Conservation (phyloP, 1,140 invertebrate genomes). For the Panagrolaimus sp. region DNA sequence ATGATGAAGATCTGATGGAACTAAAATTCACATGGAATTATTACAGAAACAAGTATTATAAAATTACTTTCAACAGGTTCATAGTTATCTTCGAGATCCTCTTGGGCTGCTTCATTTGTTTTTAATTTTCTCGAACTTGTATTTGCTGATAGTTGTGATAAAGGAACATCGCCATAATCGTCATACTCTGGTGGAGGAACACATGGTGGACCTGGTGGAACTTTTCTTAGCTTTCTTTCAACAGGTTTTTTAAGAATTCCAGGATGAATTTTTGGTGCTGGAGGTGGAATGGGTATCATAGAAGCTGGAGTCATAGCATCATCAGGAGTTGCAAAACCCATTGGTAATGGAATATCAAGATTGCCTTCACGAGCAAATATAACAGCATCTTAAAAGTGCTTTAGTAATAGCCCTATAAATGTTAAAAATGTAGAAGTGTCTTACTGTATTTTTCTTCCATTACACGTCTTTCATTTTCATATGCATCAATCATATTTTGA, state of each 20-base stretch:
- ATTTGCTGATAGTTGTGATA: not conserved
- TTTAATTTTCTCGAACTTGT: not conserved
- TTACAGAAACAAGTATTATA: not conserved
- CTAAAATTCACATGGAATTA: no score
- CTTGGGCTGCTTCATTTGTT: not conserved
- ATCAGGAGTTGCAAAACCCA: constrained; percentile 38
- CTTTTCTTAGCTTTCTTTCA: constrained; percentile 16
- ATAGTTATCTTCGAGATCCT: not conserved
- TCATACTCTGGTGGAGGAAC: constrained; percentile 56
- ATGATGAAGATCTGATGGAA: not conserved
- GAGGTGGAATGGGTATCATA: constrained; percentile 20
- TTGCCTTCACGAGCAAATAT: constrained; percentile 61
- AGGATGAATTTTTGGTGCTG: constrained; percentile 29
- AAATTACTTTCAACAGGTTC: constrained; percentile 8
- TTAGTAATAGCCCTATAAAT: not conserved
- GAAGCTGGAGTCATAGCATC: constrained; percentile 36
- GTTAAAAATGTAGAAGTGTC: constrained; percentile 17
- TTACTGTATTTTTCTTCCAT: constrained; percentile 40
- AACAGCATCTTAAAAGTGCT: constrained; percentile 59
- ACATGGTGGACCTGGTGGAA: constrained; percentile 58
- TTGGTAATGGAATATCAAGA: constrained; percentile 61
- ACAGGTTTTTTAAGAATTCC: constrained; percentile 36
- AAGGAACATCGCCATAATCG: constrained; percentile 22
- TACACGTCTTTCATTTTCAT: constrained; percentile 36
- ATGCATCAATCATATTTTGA: constrained; percentile 37